These are phyloP conservation scores for Psilopogon haemacephalus DNA, from an alignment of 2,113 vertebrate species.

Conservation along the genomic window DNA sequence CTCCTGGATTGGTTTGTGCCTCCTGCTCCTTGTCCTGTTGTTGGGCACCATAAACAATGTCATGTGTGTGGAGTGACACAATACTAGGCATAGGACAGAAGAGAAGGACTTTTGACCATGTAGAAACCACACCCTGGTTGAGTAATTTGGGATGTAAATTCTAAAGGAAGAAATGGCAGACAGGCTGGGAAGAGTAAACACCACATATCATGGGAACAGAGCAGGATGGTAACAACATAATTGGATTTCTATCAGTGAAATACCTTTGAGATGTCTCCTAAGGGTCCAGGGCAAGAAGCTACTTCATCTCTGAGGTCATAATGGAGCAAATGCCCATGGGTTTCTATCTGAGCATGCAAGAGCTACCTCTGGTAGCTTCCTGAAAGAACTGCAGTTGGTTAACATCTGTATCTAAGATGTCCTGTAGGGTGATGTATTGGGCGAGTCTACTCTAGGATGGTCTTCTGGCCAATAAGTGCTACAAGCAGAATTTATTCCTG, in stretches of 20 bases:
- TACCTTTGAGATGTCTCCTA: neutral
- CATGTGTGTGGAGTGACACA: neutral
- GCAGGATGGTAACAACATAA: accelerated
- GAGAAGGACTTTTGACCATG: neutral
- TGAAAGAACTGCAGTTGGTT: neutral
- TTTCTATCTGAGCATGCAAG: neutral
- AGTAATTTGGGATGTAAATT: neutral
- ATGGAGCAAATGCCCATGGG: neutral
- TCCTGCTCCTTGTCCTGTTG: neutral
- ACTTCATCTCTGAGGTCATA: neutral
- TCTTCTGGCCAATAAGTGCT: neutral
- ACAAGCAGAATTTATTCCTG: neutral
- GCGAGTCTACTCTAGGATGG: neutral
- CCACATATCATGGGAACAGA: neutral
- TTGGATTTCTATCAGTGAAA: too few relatives aligned
- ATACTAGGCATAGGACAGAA: neutral
- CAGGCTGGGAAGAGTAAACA: neutral
- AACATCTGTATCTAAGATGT: accelerated
- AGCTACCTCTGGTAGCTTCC: neutral
- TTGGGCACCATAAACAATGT: neutral
- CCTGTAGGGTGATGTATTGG: accelerated
- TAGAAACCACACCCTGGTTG: neutral
- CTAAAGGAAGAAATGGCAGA: too few relatives aligned
- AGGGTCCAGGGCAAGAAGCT: neutral
- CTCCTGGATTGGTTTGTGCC: neutral